phyloP scores from a whole-genome alignment of 2,113 vertebrate species.

The Progne subis region DNA sequence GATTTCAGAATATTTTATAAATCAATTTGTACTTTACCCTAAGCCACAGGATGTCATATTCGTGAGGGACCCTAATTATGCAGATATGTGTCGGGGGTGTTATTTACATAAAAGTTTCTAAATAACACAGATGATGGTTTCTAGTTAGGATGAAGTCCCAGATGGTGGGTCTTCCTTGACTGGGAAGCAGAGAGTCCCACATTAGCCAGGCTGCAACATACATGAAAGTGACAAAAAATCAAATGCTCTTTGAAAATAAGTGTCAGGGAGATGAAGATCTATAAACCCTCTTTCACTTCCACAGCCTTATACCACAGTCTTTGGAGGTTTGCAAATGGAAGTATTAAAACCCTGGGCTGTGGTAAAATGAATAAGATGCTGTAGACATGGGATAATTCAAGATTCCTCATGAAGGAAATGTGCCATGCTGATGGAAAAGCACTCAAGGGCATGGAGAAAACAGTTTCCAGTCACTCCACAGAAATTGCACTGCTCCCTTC shows the following conservation, averaged over 20 bases:
- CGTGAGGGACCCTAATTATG: not conserved
- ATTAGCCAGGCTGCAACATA: not conserved
- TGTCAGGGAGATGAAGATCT: not conserved
- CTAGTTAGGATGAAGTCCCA: not conserved
- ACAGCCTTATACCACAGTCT: not conserved
- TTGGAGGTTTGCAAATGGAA: not conserved
- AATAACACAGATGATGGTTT: not conserved
- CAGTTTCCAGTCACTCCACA: not conserved
- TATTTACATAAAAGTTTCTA: constrained; percentile 4
- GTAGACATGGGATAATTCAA: not conserved
- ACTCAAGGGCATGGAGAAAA: not conserved
- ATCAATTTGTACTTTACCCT: not conserved
- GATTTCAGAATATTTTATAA: not conserved
- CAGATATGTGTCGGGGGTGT: not conserved
- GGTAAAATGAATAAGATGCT: not conserved
- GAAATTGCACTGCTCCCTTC: not conserved
- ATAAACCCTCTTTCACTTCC: not conserved
- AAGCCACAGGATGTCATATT: not conserved
- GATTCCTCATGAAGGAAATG: not conserved
- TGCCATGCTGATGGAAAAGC: not conserved
- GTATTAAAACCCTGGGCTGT: not conserved
- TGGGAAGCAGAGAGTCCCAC: not conserved
- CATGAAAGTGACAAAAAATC: not conserved
- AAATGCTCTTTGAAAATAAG: not conserved
- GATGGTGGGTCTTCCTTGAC: not conserved